These are phyloP conservation scores for Muntiacus muntjak DNA, from an alignment of 2,113 vertebrate genomes.

Conservation along the genomic window DNA sequence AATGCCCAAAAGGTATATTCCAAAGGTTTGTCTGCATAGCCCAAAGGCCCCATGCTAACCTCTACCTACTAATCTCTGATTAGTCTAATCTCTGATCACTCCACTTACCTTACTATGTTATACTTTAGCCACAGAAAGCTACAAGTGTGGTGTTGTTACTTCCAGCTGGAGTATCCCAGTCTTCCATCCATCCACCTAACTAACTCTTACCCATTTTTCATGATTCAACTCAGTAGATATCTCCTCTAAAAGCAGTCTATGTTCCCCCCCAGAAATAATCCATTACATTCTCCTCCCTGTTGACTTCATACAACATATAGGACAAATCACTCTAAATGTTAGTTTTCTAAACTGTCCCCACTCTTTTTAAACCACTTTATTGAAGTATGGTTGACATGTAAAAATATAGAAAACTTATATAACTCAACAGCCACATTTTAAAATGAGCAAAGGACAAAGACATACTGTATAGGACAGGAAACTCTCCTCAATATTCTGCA, in stretches of 20 bases:
- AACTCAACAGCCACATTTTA: not conserved
- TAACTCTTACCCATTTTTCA: not conserved
- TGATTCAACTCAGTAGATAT: not conserved
- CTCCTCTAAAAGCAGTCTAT: not conserved
- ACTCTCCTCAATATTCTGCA: not conserved
- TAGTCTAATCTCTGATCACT: not conserved
- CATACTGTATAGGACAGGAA: not conserved
- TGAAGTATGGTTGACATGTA: not conserved
- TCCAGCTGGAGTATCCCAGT: not conserved
- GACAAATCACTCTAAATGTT: not conserved
- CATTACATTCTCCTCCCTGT: not conserved
- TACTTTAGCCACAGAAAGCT: not conserved
- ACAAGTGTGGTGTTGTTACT: not conserved
- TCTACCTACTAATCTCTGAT: not conserved
- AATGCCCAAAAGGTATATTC: not conserved
- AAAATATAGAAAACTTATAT: not conserved
- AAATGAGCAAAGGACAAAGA: not conserved
- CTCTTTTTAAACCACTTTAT: not conserved
- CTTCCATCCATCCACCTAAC: not conserved
- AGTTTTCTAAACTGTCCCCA: not conserved
- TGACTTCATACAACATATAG: not conserved
- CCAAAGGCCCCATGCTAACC: not conserved
- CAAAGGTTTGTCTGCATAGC: not conserved
- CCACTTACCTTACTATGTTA: too few relatives aligned
- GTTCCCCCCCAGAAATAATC: not conserved